phyloP scores from a whole-genome alignment of 1,140 invertebrate genomes.

The Pinna nobilis region DNA sequence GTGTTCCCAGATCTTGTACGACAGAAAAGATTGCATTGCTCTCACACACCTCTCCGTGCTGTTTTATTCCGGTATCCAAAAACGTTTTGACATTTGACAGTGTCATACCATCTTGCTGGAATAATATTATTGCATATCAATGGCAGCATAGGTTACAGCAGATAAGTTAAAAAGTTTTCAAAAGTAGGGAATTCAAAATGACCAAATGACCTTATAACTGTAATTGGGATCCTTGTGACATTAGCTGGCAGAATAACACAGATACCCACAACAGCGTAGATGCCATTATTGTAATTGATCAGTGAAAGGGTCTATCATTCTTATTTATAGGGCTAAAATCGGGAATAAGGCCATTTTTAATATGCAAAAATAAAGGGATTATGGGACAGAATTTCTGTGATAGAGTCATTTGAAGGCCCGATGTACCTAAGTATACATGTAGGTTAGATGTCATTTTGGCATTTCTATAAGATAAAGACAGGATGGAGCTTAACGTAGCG shows the following conservation, averaged over 20 bases:
- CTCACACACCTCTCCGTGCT: conserved; percentile 27
- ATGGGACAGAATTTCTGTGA: no score
- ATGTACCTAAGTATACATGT: no score
- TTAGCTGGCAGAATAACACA: neutral
- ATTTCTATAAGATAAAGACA: no score
- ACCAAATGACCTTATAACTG: neutral
- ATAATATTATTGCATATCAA: conserved; percentile 1
- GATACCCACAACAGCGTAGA: no score
- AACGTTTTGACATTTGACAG: conserved; percentile 25
- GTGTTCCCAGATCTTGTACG: conserved; percentile 33
- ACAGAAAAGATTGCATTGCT: conserved; percentile 27
- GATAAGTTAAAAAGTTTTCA: neutral
- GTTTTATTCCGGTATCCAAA: conserved; percentile 22
- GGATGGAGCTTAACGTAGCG: no score
- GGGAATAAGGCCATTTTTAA: no score
- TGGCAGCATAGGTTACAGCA: neutral
- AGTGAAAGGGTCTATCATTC: no score
- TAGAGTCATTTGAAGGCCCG: no score
- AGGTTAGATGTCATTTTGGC: no score
- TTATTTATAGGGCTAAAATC: no score
- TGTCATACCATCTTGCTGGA: conserved; percentile 36
- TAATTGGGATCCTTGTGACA: neutral
- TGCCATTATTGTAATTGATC: no score
- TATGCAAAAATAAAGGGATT: no score
- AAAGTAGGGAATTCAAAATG: neutral